A percentile compares a stretch with the other conserved stretches of the same genome.
Conservation (phyloP, 2,888 invertebrate genomes). For the Hipparchia sbordonii region DNA sequence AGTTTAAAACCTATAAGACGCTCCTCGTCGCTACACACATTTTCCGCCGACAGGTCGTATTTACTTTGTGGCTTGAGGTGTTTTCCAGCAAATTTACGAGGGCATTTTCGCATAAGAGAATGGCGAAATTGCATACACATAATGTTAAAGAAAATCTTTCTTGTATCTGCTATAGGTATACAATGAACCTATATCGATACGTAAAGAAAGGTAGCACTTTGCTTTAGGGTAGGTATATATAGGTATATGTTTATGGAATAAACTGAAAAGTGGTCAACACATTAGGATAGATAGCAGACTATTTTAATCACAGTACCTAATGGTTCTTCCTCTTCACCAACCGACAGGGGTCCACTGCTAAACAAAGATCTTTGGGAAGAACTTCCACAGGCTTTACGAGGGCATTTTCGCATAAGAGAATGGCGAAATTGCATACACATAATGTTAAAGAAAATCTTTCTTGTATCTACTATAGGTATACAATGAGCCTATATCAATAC, state of each 20-base stretch:
- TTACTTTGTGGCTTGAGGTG: slow-evolving; percentile 36
- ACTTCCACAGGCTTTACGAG: slow-evolving; percentile 16
- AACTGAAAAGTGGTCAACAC: too few species aligned
- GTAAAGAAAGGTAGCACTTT: too few species aligned
- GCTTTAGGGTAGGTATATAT: too few species aligned
- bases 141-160: slow-evolving; percentile 14
- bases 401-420: slow-evolving; percentile 26
- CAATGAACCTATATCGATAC: too few species aligned
- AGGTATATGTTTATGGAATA: too few species aligned
- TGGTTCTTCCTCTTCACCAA: too few species aligned
- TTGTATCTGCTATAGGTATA: not conserved
- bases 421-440: slow-evolving; percentile 19
- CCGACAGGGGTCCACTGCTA: too few species aligned
- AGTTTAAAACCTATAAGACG: slow-evolving; percentile 23
- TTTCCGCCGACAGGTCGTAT: slow-evolving; percentile 32
- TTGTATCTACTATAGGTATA: too few species aligned
- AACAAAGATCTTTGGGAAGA: too few species aligned
- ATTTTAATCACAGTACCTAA: too few species aligned
- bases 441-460: slow-evolving; percentile 14
- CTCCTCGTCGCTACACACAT: slow-evolving; percentile 21
- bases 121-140: slow-evolving; percentile 19
- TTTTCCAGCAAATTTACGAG: slow-evolving; percentile 29
- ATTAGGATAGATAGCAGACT: too few species aligned
- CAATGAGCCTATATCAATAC: too few species aligned
- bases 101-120: slow-evolving; percentile 26